Evolutionary conservation across 2,113 vertebrate genomes (phyloP).

Genomic region (Cacatua alba): DNA sequence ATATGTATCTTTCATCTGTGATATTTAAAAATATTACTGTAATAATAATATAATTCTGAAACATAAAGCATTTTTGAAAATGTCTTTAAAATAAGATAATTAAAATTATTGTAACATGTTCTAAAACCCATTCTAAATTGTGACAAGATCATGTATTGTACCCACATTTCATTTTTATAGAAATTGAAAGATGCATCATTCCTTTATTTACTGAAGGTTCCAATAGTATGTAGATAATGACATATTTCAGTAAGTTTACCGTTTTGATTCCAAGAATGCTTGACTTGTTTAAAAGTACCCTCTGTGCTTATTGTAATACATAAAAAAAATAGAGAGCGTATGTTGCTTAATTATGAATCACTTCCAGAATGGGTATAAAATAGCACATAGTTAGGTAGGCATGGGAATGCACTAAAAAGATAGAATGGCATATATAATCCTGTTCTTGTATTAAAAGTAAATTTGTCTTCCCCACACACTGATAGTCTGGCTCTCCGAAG

Average conservation of each 20-base stretch:
- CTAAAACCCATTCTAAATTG: not conserved
- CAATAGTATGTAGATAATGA: not conserved
- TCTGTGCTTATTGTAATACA: not conserved
- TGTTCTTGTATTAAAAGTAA: not conserved
- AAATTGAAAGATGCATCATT: not conserved
- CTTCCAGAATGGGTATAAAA: not conserved
- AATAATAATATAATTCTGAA: not conserved
- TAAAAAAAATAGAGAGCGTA: not conserved
- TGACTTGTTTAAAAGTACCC: not conserved
- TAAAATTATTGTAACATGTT: not conserved
- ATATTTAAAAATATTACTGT: not conserved
- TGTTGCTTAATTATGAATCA: not conserved
- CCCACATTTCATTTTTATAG: not conserved
- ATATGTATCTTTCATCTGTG: not conserved
- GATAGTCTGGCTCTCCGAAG: not conserved
- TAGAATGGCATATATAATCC: not conserved
- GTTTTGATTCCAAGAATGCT: fast-evolving
- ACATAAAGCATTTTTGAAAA: not conserved
- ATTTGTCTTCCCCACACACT: not conserved
- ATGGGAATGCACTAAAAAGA: not conserved
- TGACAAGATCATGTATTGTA: not conserved
- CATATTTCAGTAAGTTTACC: not conserved
- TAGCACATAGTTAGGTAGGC: not conserved
- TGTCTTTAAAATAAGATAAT: not conserved
- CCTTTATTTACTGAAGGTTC: not conserved